Evolutionary conservation across 2,113 vertebrate species (phyloP), one percentile per base, ranked within the genome.

Genomic region (Rhineura floridana): DNA sequence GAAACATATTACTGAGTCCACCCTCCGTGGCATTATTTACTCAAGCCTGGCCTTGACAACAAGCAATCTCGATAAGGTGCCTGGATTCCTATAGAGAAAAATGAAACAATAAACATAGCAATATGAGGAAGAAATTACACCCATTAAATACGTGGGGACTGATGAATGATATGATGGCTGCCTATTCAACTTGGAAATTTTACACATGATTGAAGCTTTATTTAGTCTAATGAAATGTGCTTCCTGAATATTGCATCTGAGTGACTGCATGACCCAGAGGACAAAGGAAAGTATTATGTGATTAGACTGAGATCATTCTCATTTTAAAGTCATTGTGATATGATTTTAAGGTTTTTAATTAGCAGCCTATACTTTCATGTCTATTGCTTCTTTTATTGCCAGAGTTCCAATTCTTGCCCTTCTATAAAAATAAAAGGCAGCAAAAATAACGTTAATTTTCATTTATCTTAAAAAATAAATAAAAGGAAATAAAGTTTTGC

Each of bases 161-260:
- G 98, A 97, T 98, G 98, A 99, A 95, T 97, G 98, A 98, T 98
- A 97, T 96, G 97, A 98, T 97, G 97, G 95, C 96, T 96, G 96
- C 95, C 97, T 97, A 98, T 98, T 98, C 97, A 98, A 97, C 97
- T 94, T 98, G 97, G 97, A 98, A 97, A 98, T 98, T 98, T 98
- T 98, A 98, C 98, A 98, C 98, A 98, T 98, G 98, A 98, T 98
- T 97, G 98, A 98, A 98, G 97, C 97, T 98, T 98, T 97, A 98
- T 98, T 98, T 98, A 97, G 97, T 97, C 97, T 98, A 98, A 98
- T 98, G 98, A 98, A 98, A 98, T 97, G 97, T 97, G 97, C 97
- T 98, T 98, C 97, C 98, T 98, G 97, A 98, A 98, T 98, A 97
- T 97, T 97, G 96, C 97, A 97, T 98, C 97, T 97, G 96, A 97